Evolutionary conservation across 1,140 invertebrate species (phyloP).

Genomic region (Proctacanthus coquilletti): DNA sequence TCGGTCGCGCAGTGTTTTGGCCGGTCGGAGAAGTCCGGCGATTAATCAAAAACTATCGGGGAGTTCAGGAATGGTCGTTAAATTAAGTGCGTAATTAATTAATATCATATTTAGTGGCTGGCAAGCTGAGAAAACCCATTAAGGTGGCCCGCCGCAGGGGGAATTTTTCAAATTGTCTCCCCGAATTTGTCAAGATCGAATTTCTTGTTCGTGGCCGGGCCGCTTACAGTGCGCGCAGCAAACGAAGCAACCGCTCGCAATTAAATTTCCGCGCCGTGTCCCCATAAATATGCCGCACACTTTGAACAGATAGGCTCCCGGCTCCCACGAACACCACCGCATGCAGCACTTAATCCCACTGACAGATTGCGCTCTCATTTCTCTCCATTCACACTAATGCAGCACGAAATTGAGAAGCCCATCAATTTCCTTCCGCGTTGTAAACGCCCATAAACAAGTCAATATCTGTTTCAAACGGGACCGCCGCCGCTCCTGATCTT

Average conservation of each 20-base stretch:
- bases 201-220: background rate
- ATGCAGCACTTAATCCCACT: background rate
- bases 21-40: no score
- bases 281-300: background rate
- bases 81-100: slow-evolving; percentile 32
- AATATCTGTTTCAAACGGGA: no score
- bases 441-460: slow-evolving; percentile 29
- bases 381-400: background rate
- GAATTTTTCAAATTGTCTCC: background rate
- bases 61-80: slow-evolving; percentile 29
- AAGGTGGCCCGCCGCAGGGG: slow-evolving; percentile 27
- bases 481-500: no score
- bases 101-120: slow-evolving; percentile 31
- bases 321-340: background rate
- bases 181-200: background rate
- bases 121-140: slow-evolving; percentile 31
- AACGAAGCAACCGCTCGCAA: no score
- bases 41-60: slow-evolving; percentile 29
- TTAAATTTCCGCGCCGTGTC: no score
- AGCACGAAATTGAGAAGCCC: slow-evolving; percentile 13
- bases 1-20: background rate
- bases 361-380: background rate
- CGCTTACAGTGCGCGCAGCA: background rate
- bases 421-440: slow-evolving; percentile 19
- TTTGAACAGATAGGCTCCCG: background rate